A percentile compares a stretch with the other conserved stretches of the same genome.
Conservation (phyloP, 2,797 vertebrate genomes). For the Buphagus erythrorhynchus region DNA sequence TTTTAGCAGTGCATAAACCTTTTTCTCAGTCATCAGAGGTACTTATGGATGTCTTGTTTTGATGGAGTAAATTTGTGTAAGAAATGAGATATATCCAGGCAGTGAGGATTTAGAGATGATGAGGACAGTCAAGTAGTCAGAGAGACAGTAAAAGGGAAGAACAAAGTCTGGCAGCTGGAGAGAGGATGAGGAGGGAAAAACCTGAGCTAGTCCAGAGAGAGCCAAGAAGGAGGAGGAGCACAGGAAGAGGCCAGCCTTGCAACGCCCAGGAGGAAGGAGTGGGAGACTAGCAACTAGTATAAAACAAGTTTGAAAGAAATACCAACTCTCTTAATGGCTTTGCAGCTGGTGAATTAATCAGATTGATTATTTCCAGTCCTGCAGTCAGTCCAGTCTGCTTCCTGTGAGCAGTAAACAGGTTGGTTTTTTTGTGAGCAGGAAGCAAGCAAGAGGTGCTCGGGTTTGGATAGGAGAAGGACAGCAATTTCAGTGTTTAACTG, state of each 20-base stretch:
- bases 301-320: slow-evolving; percentile 37
- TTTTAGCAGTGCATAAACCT: not conserved
- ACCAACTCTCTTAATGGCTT: not conserved
- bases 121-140: not conserved
- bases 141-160: not conserved
- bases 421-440: not conserved
- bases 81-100: not conserved
- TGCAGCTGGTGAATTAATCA: slow-evolving; percentile 38
- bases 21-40: not conserved
- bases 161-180: not conserved
- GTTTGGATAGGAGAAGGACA: not conserved
- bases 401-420: not conserved
- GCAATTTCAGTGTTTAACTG: not conserved
- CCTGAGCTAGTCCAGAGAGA: not conserved
- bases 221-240: not conserved
- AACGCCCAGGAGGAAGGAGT: not conserved
- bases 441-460: not conserved
- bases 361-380: slow-evolving; percentile 38
- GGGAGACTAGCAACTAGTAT: not conserved
- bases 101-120: not conserved
- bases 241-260: not conserved
- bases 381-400: not conserved
- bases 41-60: not conserved
- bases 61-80: not conserved
- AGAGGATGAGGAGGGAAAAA: not conserved